Percentiles rank a stretch among this genome's conserved stretches.
Evolutionary conservation across 2,888 invertebrate genomes (phyloP).

Genomic region (Ornithoptera priamus): DNA sequence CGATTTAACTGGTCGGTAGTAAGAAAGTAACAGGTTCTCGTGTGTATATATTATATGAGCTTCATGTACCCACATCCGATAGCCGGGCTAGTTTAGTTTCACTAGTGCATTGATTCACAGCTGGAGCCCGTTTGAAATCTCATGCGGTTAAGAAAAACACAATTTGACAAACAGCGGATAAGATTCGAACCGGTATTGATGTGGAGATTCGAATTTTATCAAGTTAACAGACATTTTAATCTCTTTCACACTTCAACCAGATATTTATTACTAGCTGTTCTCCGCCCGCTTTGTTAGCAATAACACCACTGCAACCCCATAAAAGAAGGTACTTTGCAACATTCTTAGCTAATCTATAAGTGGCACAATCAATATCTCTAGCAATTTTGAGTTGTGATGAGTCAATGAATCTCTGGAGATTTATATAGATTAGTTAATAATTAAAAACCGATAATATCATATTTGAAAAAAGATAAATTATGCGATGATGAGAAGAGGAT

Average conservation of each 20-base stretch:
- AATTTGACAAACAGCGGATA: neutral
- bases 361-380: too few relatives aligned
- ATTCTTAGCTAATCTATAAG: too few relatives aligned
- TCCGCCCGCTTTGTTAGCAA: too few relatives aligned
- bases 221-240: neutral
- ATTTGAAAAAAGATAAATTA: too few relatives aligned
- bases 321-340: too few relatives aligned
- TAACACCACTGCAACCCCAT: too few relatives aligned
- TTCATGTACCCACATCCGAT: constrained; percentile 1
- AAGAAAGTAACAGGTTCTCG: constrained; percentile 8
- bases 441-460: too few relatives aligned
- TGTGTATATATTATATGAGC: constrained; percentile 6
- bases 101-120: constrained; percentile 7
- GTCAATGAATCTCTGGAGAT: too few relatives aligned
- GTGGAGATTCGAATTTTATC: neutral
- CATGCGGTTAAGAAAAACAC: neutral
- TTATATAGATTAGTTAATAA: too few relatives aligned
- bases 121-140: neutral
- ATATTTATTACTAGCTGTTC: neutral
- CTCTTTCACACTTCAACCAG: neutral
- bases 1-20: neutral
- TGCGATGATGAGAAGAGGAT: too few relatives aligned
- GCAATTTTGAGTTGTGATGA: too few relatives aligned
- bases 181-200: neutral
- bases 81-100: constrained; percentile 8